A percentile compares a stretch with the other conserved stretches of the same genome.
Evolutionary conservation across 2,888 invertebrate genomes (phyloP).

Genomic region (Alloscopus bannaensis): DNA sequence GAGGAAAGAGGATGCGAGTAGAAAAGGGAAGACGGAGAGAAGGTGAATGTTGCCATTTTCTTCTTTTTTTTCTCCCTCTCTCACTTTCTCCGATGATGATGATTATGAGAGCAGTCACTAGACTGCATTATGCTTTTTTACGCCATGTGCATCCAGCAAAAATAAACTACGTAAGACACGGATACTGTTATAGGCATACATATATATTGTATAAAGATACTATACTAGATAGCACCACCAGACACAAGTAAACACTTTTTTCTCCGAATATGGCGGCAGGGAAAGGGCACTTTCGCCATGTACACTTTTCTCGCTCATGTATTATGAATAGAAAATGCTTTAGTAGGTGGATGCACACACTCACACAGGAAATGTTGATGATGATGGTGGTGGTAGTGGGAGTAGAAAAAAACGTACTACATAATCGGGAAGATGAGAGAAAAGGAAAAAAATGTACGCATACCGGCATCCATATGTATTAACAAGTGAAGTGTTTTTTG

Average conservation of each 20-base stretch:
- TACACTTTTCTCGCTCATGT: slow-evolving; percentile 32
- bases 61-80: too few species aligned
- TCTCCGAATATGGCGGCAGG: too few species aligned
- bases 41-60: slow-evolving; percentile 4
- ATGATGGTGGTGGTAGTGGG: slow-evolving; percentile 20
- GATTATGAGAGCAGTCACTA: slow-evolving; percentile 7
- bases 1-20: not conserved
- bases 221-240: too few species aligned
- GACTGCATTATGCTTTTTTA: too few species aligned
- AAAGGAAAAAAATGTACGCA: not conserved
- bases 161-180: too few species aligned
- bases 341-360: slow-evolving; percentile 1
- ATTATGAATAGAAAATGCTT: slow-evolving; percentile 31
- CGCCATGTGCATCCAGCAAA: too few species aligned
- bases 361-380: too few species aligned
- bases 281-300: not conserved
- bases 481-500: not conserved
- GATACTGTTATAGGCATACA: not conserved
- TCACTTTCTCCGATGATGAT: not conserved
- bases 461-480: not conserved
- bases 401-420: slow-evolving; percentile 12
- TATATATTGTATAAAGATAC: not conserved
- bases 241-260: too few species aligned
- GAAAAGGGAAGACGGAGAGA: slow-evolving; percentile 4
- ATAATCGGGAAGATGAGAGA: slow-evolving; percentile 12